Evolutionary conservation across 53 echinoderm and acorn worm species (phyloP).

Genomic region (Holothuria leucospilota): DNA sequence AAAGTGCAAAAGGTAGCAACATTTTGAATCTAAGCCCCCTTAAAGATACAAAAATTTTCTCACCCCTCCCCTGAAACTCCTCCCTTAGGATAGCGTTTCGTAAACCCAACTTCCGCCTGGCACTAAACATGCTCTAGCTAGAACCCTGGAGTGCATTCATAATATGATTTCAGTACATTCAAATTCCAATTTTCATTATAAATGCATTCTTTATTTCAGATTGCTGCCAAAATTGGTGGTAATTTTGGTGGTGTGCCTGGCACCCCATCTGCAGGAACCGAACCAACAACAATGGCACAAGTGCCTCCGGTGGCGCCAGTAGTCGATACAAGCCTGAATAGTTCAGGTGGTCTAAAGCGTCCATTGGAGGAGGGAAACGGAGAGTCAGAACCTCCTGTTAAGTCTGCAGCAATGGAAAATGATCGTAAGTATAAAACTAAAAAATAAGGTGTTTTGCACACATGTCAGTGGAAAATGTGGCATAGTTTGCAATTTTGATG

Average conservation of each 20-base stretch:
- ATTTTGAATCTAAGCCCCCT: no score
- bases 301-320: conserved; percentile 58
- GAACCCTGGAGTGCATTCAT: no score
- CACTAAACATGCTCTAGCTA: no score
- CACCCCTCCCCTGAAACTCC: no score
- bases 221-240: conserved; percentile 99
- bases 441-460: neutral
- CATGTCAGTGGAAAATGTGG: no score
- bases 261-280: conserved; percentile 56
- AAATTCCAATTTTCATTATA: no score
- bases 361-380: conserved; percentile 79
- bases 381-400: conserved; percentile 75
- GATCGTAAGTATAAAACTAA: conserved; percentile 47
- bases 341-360: conserved; percentile 77
- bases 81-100: no score
- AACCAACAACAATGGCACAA: conserved; percentile 47
- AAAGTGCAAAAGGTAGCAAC: no score
- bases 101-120: no score
- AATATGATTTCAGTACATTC: no score
- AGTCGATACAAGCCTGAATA: conserved; percentile 60
- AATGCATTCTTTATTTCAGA: conserved; percentile 54
- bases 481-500: no score
- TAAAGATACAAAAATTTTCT: no score
- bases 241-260: conserved; percentile 61
- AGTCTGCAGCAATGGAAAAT: conserved; percentile 79